Percentiles rank a stretch among this genome's conserved stretches.
These are phyloP conservation scores for Gymnosoma rotundatum DNA, from an alignment of 2,888 invertebrate species.

Conservation along the genomic window DNA sequence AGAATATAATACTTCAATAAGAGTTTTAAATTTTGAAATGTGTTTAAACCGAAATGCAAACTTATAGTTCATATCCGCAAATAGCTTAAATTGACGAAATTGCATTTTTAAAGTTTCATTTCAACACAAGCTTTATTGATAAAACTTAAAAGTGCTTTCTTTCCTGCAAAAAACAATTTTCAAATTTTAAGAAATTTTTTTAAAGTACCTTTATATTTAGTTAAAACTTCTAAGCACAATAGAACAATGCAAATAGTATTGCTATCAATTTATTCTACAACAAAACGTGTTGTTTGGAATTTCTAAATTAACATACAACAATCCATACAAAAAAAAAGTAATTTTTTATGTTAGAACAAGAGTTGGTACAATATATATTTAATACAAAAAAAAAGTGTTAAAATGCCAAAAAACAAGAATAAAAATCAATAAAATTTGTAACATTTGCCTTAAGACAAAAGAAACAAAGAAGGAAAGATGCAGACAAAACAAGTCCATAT, in stretches of 20 bases:
- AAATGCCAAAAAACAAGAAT: conserved; percentile 8
- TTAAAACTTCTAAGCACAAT: background rate
- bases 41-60: no score
- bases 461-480: background rate
- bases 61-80: no score
- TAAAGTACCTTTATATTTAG: no score
- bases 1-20: no score
- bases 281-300: conserved; percentile 60
- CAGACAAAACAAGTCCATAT: conserved; percentile 56
- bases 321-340: background rate
- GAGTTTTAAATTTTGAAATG: no score
- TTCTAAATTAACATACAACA: conserved; percentile 5
- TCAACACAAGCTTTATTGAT: no score
- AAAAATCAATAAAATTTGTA: conserved; percentile 20
- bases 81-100: no score
- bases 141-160: no score
- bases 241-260: background rate
- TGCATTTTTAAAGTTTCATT: no score
- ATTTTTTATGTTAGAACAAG: background rate
- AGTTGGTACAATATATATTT: background rate
- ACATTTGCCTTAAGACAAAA: conserved; percentile 19
- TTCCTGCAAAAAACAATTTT: no score
- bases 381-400: conserved; percentile 1
- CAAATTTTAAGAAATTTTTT: no score
- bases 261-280: conserved; percentile 30